These are phyloP conservation scores for Odobenus rosmarus DNA, from an alignment of 2,113 vertebrate species.

Conservation along the genomic window DNA sequence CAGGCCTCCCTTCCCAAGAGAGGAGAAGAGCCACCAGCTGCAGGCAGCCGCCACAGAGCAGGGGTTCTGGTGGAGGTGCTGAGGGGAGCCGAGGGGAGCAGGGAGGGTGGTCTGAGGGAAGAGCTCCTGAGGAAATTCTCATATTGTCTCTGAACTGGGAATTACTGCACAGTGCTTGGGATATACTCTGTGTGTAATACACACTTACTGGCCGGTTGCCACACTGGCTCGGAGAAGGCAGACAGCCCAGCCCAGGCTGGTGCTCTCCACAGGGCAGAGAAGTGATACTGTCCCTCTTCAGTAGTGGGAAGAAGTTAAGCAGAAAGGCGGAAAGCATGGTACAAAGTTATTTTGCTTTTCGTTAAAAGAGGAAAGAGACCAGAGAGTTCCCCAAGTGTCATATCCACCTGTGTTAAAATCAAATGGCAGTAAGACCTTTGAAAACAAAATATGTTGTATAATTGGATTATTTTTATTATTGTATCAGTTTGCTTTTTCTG, in stretches of 20 bases:
- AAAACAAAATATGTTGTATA: background rate
- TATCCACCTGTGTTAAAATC: background rate
- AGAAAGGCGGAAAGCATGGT: background rate
- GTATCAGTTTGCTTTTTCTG: background rate
- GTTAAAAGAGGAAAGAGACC: background rate
- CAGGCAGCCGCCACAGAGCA: background rate
- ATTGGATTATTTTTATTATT: background rate
- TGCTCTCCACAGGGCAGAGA: background rate
- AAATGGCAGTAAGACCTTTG: background rate
- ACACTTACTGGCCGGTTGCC: background rate
- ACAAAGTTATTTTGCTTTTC: background rate
- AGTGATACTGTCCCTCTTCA: background rate
- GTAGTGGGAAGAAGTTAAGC: background rate
- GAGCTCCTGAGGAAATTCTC: background rate
- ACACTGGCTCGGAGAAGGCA: background rate
- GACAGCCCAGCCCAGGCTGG: background rate
- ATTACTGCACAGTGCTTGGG: background rate
- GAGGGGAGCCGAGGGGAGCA: no score
- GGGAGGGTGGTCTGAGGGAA: background rate
- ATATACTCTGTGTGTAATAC: background rate
- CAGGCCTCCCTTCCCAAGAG: background rate
- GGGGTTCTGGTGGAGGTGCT: background rate
- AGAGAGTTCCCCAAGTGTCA: background rate
- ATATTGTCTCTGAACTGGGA: background rate
- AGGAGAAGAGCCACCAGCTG: background rate